Conservation (phyloP, 2,113 vertebrate species). For the Collichthys lucidus region DNA sequence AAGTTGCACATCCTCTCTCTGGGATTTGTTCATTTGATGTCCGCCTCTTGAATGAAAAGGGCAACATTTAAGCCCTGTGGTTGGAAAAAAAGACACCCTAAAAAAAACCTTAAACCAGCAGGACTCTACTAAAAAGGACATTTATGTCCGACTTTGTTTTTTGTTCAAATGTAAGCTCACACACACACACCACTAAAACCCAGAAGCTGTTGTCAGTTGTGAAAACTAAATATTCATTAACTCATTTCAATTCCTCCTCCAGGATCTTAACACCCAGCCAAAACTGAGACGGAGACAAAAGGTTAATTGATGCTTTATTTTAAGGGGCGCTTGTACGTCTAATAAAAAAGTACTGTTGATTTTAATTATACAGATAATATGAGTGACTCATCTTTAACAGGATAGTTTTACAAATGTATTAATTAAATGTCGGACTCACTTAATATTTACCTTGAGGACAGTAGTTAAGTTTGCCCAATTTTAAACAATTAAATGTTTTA, state of each 20-base stretch:
- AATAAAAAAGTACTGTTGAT: neutral
- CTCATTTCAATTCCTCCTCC: neutral
- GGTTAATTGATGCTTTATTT: slow-evolving; percentile 32
- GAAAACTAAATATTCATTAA: too few species aligned
- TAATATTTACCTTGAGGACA: neutral
- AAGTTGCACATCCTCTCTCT: neutral
- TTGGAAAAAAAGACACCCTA: neutral
- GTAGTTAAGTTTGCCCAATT: neutral
- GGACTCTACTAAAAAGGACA: neutral
- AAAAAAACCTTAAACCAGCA: neutral
- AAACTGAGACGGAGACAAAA: slow-evolving; percentile 9
- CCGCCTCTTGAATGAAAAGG: neutral
- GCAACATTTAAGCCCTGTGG: neutral
- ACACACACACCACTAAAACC: neutral
- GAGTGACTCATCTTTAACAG: neutral
- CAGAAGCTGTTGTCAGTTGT: neutral
- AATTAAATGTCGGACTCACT: neutral
- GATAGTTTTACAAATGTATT: neutral
- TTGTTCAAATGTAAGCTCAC: neutral
- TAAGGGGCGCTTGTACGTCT: neutral
- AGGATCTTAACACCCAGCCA: neutral
- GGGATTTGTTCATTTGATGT: neutral
- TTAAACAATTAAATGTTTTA: neutral
- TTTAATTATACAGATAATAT: neutral
- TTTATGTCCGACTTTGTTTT: neutral